Evolutionary conservation across 92 coral and sea anemone genomes (phyloP).

Genomic region (Desmophyllum pertusum): DNA sequence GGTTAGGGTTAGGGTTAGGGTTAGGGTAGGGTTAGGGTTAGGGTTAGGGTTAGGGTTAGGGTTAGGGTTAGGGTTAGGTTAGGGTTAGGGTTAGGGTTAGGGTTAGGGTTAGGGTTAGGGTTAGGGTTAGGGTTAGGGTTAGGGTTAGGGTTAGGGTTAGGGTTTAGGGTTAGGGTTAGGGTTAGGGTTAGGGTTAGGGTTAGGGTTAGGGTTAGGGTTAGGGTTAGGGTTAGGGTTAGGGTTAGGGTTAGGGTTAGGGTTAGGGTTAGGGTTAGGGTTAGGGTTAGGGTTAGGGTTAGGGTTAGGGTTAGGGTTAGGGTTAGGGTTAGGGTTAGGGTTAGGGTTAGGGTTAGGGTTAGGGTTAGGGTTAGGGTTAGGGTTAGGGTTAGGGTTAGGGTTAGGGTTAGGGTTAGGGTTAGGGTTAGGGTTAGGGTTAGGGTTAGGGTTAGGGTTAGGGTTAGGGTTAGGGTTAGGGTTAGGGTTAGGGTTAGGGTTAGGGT

Average conservation of each 20-base stretch:
- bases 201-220: slow-evolving; percentile 42
- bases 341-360: slow-evolving; percentile 64
- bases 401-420: slow-evolving; percentile 45
- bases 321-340: slow-evolving; percentile 41
- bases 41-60: slow-evolving; percentile 56
- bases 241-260: slow-evolving; percentile 46
- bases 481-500: slow-evolving; percentile 52
- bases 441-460: slow-evolving; percentile 33
- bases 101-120: slow-evolving; percentile 51
- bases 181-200: slow-evolving; percentile 43
- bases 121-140: slow-evolving; percentile 52
- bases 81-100: slow-evolving; percentile 50
- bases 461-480: slow-evolving; percentile 44
- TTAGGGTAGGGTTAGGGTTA: slow-evolving; percentile 44
- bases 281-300: slow-evolving; percentile 48
- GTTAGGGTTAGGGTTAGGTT: slow-evolving; percentile 44
- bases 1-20: slow-evolving; percentile 15
- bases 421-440: slow-evolving; percentile 34
- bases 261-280: slow-evolving; percentile 41
- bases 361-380: slow-evolving; percentile 62
- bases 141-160: slow-evolving; percentile 43
- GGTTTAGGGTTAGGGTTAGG: slow-evolving; percentile 26
- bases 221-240: slow-evolving; percentile 56
- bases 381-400: slow-evolving; percentile 36
- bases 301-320: slow-evolving; percentile 52